Evolutionary conservation across 2,797 vertebrate genomes (phyloP).

Genomic region (Salmo trutta): DNA sequence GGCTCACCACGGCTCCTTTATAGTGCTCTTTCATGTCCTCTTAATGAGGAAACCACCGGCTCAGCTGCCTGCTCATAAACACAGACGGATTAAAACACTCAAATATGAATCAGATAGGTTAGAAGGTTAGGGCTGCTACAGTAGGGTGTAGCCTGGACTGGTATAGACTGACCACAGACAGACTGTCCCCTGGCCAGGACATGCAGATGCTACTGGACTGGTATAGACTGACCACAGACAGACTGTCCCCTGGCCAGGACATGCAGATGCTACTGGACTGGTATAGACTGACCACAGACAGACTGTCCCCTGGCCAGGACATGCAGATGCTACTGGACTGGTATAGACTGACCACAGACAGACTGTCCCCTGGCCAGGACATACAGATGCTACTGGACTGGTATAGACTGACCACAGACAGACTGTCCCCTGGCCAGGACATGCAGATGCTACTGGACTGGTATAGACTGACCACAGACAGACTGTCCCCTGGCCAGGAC

Average conservation of each 20-base stretch:
- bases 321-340: conserved; percentile 1
- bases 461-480: conserved; percentile 48
- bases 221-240: too few relatives aligned
- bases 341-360: neutral
- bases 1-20: conserved; percentile 75
- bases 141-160: conserved; percentile 41
- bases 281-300: neutral
- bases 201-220: too few relatives aligned
- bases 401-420: conserved; percentile 48
- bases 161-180: conserved; percentile 48
- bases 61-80: conserved; percentile 75
- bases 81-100: conserved; percentile 76
- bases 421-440: conserved; percentile 38
- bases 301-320: too few relatives aligned
- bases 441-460: conserved; percentile 14
- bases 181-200: conserved; percentile 38
- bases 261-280: neutral
- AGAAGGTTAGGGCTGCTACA: conserved; percentile 9
- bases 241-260: too few relatives aligned
- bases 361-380: too few relatives aligned
- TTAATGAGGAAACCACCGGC: conserved; percentile 81
- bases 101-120: conserved; percentile 76
- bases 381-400: conserved; percentile 10
- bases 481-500: conserved; percentile 38
- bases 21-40: conserved; percentile 78